These are phyloP conservation scores for Sinocyclocheilus grahami DNA, from an alignment of 2,113 vertebrate species.

Conservation along the genomic window DNA sequence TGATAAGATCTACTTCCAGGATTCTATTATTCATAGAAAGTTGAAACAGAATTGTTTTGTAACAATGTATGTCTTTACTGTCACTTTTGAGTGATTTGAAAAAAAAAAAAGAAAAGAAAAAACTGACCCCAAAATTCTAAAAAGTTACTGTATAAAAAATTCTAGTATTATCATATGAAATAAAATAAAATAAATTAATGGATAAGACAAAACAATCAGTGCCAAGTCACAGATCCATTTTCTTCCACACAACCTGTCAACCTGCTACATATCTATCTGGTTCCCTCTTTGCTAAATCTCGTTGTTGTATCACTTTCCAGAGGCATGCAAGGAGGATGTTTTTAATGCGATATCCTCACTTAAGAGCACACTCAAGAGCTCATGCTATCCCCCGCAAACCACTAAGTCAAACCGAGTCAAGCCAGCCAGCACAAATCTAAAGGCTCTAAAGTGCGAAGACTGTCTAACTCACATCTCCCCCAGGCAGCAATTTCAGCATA, in stretches of 20 bases:
- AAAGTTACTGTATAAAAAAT: neutral
- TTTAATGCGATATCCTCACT: slow-evolving; percentile 31
- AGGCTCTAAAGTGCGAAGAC: slow-evolving; percentile 34
- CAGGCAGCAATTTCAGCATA: slow-evolving; percentile 45
- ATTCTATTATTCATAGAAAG: neutral
- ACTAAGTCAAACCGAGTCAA: slow-evolving; percentile 23
- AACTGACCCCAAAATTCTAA: neutral
- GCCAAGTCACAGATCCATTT: neutral
- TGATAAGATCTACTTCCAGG: neutral
- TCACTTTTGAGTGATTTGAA: no score
- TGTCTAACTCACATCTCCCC: slow-evolving; percentile 20
- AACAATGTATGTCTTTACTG: no score
- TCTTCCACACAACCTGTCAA: slow-evolving; percentile 29
- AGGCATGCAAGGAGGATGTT: neutral
- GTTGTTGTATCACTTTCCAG: neutral
- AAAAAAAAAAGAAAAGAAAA: no score
- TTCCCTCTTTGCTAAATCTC: neutral
- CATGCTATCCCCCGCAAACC: slow-evolving; percentile 14
- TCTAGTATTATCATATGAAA: neutral
- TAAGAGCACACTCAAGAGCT: slow-evolving; percentile 30
- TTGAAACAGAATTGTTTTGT: no score
- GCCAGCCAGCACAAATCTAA: slow-evolving; percentile 42
- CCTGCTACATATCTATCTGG: neutral
- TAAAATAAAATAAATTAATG: neutral
- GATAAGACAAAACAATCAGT: neutral